Evolutionary conservation across 2,113 vertebrate species (phyloP), one percentile per base, ranked within the genome.

Genomic region (Rynchops niger): DNA sequence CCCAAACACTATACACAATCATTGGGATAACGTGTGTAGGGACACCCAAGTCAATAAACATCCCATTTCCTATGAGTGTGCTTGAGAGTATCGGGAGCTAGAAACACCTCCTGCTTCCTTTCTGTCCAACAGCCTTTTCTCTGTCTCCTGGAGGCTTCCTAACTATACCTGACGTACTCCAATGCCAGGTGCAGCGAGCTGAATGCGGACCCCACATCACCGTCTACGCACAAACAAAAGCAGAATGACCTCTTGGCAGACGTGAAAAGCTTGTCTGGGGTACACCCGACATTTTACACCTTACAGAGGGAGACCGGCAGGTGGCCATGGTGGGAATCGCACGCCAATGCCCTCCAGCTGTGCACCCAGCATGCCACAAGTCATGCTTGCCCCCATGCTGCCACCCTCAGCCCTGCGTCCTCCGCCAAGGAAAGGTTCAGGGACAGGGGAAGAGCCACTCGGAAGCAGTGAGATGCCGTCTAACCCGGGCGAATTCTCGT

Each of bases 401-500:
- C 3, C 4, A 5, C 5, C 1, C 52, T 27, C 17, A 1, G 42
- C 26, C 6, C 11, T 3, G 5, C 1, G 2, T 58, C 26, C 26
- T 15, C 27, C 4, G 18, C 1, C 32, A 5, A 58, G 4, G 3
- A 12, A 10, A 16, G 8, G 18, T 12, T 5, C 2, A 5, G 40
- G 18, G 40, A 32, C 9, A 5, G 8, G 29, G 29, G 21, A 76
- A 26, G 23, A 34, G 50, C 34, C 1, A 4, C 34, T n/a, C 1
- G 6, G 29, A 16, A 3, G 22, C 7, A n/a, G 12, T 1, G 6
- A 40, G 27, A 29, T 23, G 29, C n/a, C 1, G 0, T 7, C 15
- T 5, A 19, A 50, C 10, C 0, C 0, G 26, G 27, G 47, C 0
- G 1, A 50, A 17, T 16, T 1, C 47, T 11, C 61, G 1, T 6